A percentile compares a stretch with the other conserved stretches of the same genome.
These are phyloP conservation scores for Volucella bombylans DNA, from an alignment of 2,888 invertebrate species.

Conservation along the genomic window DNA sequence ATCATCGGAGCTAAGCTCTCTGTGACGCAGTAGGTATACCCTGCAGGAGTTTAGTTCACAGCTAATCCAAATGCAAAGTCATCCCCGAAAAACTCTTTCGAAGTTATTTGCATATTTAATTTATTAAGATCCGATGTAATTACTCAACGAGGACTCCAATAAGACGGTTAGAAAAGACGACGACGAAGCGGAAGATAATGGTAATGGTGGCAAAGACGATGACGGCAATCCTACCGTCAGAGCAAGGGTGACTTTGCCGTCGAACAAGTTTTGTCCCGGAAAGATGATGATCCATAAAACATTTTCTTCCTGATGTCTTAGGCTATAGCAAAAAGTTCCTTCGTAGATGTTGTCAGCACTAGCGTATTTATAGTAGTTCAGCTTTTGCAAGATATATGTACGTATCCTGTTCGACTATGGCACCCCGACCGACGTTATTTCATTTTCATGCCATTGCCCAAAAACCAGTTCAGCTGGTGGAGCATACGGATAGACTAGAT, in stretches of 20 bases:
- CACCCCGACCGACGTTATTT: constrained; percentile 5
- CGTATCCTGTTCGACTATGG: too few relatives aligned
- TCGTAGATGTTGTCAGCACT: not conserved
- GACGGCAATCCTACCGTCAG: not conserved
- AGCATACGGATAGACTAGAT: constrained; percentile 4
- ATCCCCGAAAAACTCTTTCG: constrained; percentile 62
- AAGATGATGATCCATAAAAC: constrained; percentile 74
- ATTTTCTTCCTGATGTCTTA: constrained; percentile 59
- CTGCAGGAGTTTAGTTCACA: constrained; percentile 36
- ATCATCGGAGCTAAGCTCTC: not conserved
- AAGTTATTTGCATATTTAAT: constrained; percentile 74
- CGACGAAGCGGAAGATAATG: not conserved
- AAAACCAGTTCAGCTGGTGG: not conserved
- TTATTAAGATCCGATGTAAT: constrained; percentile 74
- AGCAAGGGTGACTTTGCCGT: constrained; percentile 1
- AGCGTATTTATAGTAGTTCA: constrained; percentile 24
- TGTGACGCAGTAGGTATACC: not conserved
- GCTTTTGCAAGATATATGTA: constrained; percentile 29
- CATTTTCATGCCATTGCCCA: constrained; percentile 6
- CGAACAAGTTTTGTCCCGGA: constrained; percentile 59
- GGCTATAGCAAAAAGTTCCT: constrained; percentile 30
- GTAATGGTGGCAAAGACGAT: not conserved
- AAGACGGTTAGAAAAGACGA: constrained; percentile 1
- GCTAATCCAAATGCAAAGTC: constrained; percentile 72
- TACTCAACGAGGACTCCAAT: constrained; percentile 62